phyloP scores from a whole-genome alignment of 2,797 vertebrate species.

The Halcyon leucocephala region DNA sequence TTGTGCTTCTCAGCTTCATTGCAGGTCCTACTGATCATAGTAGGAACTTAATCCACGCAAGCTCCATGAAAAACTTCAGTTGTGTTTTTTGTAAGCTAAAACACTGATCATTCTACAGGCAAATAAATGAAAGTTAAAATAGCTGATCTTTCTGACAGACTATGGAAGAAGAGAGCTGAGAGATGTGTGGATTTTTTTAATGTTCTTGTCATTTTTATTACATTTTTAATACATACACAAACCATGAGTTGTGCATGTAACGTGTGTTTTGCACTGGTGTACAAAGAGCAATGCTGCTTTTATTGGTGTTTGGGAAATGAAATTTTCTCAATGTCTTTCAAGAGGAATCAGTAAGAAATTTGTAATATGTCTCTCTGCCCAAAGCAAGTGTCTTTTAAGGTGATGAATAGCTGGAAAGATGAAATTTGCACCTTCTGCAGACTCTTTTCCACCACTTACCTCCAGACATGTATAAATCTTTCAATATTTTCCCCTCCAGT shows the following conservation, averaged over 20 bases:
- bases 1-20: neutral
- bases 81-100: neutral
- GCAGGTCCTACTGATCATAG: neutral
- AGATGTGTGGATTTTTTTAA: neutral
- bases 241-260: fast-evolving
- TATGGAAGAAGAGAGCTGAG: neutral
- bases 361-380: constrained; percentile 33
- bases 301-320: constrained; percentile 1
- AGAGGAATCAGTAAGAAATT: constrained; percentile 31
- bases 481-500: neutral
- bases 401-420: constrained; percentile 65
- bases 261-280: neutral
- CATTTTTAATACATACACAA: neutral
- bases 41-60: neutral
- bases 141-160: neutral
- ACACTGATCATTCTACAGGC: neutral
- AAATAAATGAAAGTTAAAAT: neutral
- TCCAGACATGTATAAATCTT: constrained; percentile 35
- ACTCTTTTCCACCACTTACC: neutral
- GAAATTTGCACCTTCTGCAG: constrained; percentile 57
- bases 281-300: neutral
- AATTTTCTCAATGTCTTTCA: constrained; percentile 2
- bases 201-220: neutral
- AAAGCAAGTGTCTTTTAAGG: constrained; percentile 60
- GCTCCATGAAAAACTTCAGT: neutral